A percentile compares a stretch with the other conserved stretches of the same genome.
Evolutionary conservation across 2,113 vertebrate genomes (phyloP).

Genomic region (Pluvianellus socialis): DNA sequence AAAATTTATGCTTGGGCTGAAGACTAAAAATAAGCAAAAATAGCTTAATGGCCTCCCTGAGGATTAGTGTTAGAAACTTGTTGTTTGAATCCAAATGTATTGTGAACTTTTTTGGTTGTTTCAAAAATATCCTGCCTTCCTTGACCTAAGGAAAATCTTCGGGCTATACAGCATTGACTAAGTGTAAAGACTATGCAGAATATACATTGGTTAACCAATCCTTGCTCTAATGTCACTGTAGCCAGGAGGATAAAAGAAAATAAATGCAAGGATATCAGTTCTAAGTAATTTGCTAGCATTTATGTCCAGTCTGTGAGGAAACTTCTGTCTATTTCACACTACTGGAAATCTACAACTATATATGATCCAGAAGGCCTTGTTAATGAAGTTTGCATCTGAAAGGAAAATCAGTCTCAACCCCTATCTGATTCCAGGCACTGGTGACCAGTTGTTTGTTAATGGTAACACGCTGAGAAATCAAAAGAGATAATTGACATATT

Average conservation of each 20-base stretch:
- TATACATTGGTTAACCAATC: background rate
- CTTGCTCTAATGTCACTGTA: background rate
- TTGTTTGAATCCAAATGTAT: background rate
- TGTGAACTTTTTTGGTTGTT: background rate
- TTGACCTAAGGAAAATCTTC: background rate
- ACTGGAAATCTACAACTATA: background rate
- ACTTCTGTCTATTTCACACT: background rate
- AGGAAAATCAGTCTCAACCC: background rate
- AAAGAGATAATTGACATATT: background rate
- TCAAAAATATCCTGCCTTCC: background rate
- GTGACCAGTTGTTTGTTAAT: background rate
- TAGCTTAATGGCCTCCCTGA: background rate
- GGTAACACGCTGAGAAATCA: background rate
- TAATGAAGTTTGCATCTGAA: background rate
- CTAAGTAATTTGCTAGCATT: background rate
- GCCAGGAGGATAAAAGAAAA: background rate
- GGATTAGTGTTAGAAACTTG: background rate
- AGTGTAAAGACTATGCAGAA: background rate
- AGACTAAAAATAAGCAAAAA: constrained; percentile 4
- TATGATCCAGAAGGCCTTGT: background rate
- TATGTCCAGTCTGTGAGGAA: background rate
- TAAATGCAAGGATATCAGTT: background rate
- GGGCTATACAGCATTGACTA: background rate
- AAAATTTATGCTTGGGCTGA: background rate
- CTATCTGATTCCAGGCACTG: background rate